Base-by-base conservation (phyloP, 1,140 invertebrate genomes). In the Pararge aegeria region DNA sequence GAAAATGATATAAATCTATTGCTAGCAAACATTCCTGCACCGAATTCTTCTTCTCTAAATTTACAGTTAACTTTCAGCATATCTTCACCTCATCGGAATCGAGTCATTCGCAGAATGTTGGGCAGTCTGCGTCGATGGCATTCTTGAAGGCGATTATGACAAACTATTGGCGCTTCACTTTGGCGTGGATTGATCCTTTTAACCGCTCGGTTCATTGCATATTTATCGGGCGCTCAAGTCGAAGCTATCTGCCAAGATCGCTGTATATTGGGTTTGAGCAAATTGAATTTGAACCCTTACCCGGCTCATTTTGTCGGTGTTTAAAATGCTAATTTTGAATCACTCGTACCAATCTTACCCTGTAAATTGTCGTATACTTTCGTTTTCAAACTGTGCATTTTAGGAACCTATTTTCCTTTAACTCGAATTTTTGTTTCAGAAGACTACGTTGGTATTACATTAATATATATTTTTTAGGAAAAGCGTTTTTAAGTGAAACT, bases 211-310 rank as follows among this genome's bases (percentile, higher is more conserved):
- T 67, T 67, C 61, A 67, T 70, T 70, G 65, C 61, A 67, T 71
- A 71, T 71, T 67, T 67, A 70, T 71, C 61, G 68, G 55, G 29
- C 51, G 61, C 37, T 62, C 54, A 58, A 64, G 57, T 55, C 38
- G 48, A 27, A 61, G 37, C 44, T 57, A 70, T 64, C 50, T 61
- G 29, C 61, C 48, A 67, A 55, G 64, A 59, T 62, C 48, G 18
- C n/a, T 55, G 38, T 64, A 67, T 70, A 70, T 67, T 59, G 61
- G 34, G 50, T 67, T n/a, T 70, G 54, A 18, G 55, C 54, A 61
- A 70, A 70, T 66, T 64, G 54, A 64, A 70, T 62, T 69, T 10
- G 52, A 58, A 59, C 53, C 24, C 55, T 34, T 34, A 34, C 30
- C 30, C 30, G 30, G 4, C 30, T 34, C 30, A 34, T 34, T 34